These are phyloP conservation scores for Drosophila burlai DNA, from an alignment of 1,140 invertebrate genomes.

Conservation along the genomic window DNA sequence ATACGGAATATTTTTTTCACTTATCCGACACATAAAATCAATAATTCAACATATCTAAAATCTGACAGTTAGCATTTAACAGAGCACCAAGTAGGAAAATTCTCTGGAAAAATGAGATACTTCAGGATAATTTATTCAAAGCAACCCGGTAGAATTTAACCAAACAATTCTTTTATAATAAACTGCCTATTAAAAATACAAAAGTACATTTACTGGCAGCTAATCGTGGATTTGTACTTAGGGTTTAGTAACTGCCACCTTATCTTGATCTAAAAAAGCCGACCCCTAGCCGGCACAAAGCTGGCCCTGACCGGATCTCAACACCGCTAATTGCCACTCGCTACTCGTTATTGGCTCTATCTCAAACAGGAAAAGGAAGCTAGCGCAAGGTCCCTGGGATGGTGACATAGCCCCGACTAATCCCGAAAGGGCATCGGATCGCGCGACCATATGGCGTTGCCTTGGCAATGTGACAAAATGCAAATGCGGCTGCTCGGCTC, in stretches of 20 bases:
- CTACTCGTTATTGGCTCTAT: background rate
- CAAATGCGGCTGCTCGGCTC: slow-evolving; percentile 52
- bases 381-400: background rate
- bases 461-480: slow-evolving; percentile 79
- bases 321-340: background rate
- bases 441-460: slow-evolving; percentile 70
- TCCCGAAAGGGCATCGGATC: slow-evolving; percentile 42
- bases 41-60: too few relatives aligned
- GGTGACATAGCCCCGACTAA: background rate
- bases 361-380: background rate
- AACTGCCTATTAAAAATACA: background rate
- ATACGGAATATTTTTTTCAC: too few relatives aligned
- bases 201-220: background rate
- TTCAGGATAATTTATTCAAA: background rate
- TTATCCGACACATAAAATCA: too few relatives aligned
- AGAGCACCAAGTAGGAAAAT: too few relatives aligned
- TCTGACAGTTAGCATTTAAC: background rate
- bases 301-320: background rate
- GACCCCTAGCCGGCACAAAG: background rate
- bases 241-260: background rate
- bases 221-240: background rate
- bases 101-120: too few relatives aligned
- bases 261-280: too few relatives aligned
- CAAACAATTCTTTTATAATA: background rate
- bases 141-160: background rate